These are phyloP conservation scores for Spodoptera exigua DNA, from an alignment of 2,888 invertebrate species.

Conservation along the genomic window DNA sequence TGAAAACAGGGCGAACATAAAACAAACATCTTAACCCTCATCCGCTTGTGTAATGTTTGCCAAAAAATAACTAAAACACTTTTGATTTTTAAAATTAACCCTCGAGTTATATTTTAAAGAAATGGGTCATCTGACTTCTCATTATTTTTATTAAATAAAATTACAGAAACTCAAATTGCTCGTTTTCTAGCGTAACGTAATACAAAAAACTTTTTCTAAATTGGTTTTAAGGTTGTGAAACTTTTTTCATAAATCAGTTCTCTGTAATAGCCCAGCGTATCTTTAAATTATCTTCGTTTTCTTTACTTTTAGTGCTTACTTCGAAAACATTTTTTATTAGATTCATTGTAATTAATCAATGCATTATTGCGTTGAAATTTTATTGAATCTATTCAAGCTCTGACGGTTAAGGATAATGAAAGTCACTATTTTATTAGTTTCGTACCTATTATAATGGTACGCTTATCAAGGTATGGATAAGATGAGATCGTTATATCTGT, in stretches of 20 bases:
- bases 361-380: not conserved
- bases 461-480: too few species aligned
- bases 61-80: slow-evolving; percentile 34
- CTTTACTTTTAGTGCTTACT: slow-evolving; percentile 58
- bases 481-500: too few species aligned
- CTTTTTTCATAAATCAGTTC: slow-evolving; percentile 81
- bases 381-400: not conserved
- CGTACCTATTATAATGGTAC: too few species aligned
- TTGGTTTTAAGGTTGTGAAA: slow-evolving; percentile 76
- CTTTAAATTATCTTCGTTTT: slow-evolving; percentile 69
- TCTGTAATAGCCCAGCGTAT: slow-evolving; percentile 68
- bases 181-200: slow-evolving; percentile 67
- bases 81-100: slow-evolving; percentile 43
- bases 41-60: slow-evolving; percentile 29
- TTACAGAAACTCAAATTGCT: slow-evolving; percentile 66
- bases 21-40: slow-evolving; percentile 43
- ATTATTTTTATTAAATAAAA: slow-evolving; percentile 58
- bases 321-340: slow-evolving; percentile 20
- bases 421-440: too few species aligned
- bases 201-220: slow-evolving; percentile 76
- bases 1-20: slow-evolving; percentile 43
- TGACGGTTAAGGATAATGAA: too few species aligned
- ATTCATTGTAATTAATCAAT: slow-evolving; percentile 38
- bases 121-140: slow-evolving; percentile 40
- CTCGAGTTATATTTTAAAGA: slow-evolving; percentile 17